Evolutionary conservation across 2,113 vertebrate species (phyloP).

Genomic region (Archilochus colubris): DNA sequence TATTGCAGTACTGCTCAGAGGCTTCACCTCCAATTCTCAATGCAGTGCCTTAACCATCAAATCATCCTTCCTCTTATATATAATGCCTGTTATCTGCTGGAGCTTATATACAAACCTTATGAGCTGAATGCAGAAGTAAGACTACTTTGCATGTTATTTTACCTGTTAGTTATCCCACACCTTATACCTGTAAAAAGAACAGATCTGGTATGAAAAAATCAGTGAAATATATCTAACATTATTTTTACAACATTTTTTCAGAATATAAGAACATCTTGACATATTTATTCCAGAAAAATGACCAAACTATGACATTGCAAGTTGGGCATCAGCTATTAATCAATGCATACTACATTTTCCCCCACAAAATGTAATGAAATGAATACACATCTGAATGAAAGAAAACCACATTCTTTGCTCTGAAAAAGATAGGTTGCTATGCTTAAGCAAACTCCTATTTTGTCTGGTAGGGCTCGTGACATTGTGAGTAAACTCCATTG

Average conservation of each 20-base stretch:
- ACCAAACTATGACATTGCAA: neutral
- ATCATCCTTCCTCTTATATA: neutral
- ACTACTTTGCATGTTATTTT: neutral
- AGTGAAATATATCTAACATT: neutral
- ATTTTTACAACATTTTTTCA: neutral
- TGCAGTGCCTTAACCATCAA: neutral
- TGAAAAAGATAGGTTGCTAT: neutral
- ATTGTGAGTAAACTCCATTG: neutral
- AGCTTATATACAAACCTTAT: neutral
- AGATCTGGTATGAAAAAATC: neutral
- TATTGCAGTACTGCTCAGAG: slow-evolving; percentile 8
- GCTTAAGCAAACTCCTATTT: neutral
- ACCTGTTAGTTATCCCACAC: neutral
- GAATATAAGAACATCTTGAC: neutral
- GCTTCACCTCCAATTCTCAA: slow-evolving; percentile 24
- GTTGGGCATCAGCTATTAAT: neutral
- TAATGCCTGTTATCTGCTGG: neutral
- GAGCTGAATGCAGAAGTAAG: neutral
- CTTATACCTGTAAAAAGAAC: neutral
- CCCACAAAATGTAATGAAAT: neutral
- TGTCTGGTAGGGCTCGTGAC: neutral
- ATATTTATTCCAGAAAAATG: neutral
- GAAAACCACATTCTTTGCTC: neutral
- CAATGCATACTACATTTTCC: neutral
- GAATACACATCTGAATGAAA: neutral